These are phyloP conservation scores for Vidua chalybeata DNA, from an alignment of 2,113 vertebrate genomes.

Conservation along the genomic window DNA sequence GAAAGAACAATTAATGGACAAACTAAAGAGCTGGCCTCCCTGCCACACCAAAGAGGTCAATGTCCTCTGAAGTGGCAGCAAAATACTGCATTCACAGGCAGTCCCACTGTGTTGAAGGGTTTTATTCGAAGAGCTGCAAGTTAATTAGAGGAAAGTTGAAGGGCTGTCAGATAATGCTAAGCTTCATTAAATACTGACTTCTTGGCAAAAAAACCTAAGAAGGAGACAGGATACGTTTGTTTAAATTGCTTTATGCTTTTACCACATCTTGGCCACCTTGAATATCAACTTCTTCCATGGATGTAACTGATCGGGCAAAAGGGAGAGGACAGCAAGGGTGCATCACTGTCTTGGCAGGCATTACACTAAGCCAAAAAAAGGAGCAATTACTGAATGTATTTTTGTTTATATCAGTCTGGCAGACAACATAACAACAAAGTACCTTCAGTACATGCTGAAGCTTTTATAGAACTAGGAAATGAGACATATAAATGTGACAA, in stretches of 20 bases:
- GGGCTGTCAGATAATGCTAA: constrained; percentile 13
- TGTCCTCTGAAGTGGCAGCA: not conserved
- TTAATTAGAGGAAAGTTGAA: constrained; percentile 42
- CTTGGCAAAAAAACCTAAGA: not conserved
- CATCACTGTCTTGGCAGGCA: not conserved
- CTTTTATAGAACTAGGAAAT: not conserved
- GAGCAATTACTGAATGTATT: not conserved
- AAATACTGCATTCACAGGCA: not conserved
- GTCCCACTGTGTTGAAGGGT: not conserved
- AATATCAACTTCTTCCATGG: not conserved
- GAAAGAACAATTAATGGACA: not conserved
- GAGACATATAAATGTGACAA: not conserved
- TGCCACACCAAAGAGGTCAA: not conserved
- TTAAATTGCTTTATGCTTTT: constrained; percentile 12
- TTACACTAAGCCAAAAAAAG: not conserved
- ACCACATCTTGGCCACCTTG: not conserved
- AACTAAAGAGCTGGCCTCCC: not conserved
- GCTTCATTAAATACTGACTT: constrained; percentile 11
- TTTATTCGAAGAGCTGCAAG: not conserved
- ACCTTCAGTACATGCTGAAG: not conserved
- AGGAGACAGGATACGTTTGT: not conserved
- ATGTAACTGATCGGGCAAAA: not conserved
- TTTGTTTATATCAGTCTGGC: not conserved
- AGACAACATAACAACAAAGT: not conserved
- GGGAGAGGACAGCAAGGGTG: not conserved